Evolutionary conservation across 2,888 invertebrate genomes (phyloP).

Genomic region (Aradus depressus): DNA sequence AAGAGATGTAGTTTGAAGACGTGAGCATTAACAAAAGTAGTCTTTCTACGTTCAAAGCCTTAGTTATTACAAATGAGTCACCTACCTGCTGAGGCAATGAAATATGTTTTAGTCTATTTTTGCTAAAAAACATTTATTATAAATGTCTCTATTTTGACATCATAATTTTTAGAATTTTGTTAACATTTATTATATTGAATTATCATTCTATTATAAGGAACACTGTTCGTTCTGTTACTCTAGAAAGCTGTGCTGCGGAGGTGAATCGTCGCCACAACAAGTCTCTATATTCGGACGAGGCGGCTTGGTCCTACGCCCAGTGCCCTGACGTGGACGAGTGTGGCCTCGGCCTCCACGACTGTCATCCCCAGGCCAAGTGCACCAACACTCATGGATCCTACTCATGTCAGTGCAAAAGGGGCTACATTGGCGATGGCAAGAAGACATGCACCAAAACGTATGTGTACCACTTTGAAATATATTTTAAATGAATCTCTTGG

Average conservation of each 20-base stretch:
- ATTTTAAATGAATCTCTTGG: too few species aligned
- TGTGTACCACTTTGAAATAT: slow-evolving; percentile 28
- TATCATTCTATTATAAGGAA: too few species aligned
- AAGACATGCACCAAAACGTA: slow-evolving; percentile 67
- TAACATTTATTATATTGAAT: background rate
- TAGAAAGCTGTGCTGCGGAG: slow-evolving; percentile 47
- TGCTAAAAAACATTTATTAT: background rate
- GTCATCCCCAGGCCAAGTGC: slow-evolving; percentile 83
- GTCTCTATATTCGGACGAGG: slow-evolving; percentile 45
- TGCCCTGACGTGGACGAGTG: slow-evolving; percentile 94
- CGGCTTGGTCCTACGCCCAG: slow-evolving; percentile 82
- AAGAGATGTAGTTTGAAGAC: too few species aligned
- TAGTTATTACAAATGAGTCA: too few species aligned
- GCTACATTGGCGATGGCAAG: slow-evolving; percentile 78
- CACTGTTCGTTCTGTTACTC: slow-evolving; percentile 9
- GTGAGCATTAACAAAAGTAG: too few species aligned
- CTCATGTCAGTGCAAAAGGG: slow-evolving; percentile 76
- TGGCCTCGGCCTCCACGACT: slow-evolving; percentile 73
- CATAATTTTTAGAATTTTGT: slow-evolving; percentile 2
- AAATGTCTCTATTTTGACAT: background rate
- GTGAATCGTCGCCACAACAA: slow-evolving; percentile 43
- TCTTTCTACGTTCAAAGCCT: too few species aligned
- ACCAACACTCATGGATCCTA: slow-evolving; percentile 85
- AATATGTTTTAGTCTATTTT: too few species aligned
- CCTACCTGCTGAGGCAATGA: too few species aligned